Base-by-base conservation (phyloP, 2,888 invertebrate genomes). In the Julus scandinavius region DNA sequence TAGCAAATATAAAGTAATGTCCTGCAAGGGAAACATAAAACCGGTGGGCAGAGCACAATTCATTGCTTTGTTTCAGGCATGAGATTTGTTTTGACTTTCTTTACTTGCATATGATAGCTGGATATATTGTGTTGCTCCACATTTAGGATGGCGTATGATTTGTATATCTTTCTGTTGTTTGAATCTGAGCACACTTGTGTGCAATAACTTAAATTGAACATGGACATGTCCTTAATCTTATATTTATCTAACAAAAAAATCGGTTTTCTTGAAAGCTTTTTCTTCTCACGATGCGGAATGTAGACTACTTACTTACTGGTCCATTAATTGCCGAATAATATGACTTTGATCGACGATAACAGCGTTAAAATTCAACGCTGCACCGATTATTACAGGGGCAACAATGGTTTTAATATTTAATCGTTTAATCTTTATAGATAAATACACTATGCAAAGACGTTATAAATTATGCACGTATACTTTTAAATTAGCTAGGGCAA, bases 1-100 rank as follows among this genome's bases (percentile, higher is more conserved):
- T 72, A 72, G 72, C 72, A 72, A 72, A 72, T 72, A 72, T 11
- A 29, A 72, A 72, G 72, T 72, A 72, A 72, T 72, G 72, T 29
- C 72, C 72, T 72, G 72, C 72, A 72, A 72, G 72, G 72, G 72
- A 72, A 29, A 72, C 72, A 72, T 72, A 72, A 72, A 72, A 72
- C 72, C 72, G 29, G 9, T 72, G 72, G 5, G 72, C 72, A 72
- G 20, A 20, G 1, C 11, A 20, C 72, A 72, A 72, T 72, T 72
- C 5, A 72, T 72, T 20, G 72, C 7, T 20, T 72, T 72, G 72
- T 29, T 63, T 63, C n/a, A 63, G n/a, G 63, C 63, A 63, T 63
- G 63, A 15, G n/a, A 72, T 72, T 72, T 72, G 72, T 20, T 72
- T 72, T 29, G 20, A 72, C 29, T 20, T 29, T 72, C 11, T 20